phyloP scores from a whole-genome alignment of 2,797 vertebrate species.

The Paramormyrops hopkinsi region DNA sequence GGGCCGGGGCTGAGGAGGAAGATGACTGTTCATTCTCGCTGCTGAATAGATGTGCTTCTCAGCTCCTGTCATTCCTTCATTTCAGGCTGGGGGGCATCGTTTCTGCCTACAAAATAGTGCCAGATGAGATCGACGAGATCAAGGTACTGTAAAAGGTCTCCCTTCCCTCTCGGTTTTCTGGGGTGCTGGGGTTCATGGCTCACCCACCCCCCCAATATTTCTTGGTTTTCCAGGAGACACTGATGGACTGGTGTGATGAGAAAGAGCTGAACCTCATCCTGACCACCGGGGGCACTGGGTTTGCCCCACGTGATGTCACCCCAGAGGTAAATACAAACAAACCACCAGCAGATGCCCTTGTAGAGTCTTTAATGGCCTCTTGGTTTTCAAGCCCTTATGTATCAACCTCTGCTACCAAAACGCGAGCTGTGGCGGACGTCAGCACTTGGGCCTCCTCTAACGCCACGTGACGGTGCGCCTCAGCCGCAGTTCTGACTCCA shows the following conservation, averaged over 20 bases:
- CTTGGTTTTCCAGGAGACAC: constrained; percentile 75
- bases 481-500: neutral
- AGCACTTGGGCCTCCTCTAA: neutral
- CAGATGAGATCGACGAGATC: constrained; percentile 97
- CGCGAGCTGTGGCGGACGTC: neutral
- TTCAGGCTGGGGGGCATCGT: constrained; percentile 93
- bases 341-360: constrained; percentile 39
- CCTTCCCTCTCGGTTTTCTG: neutral
- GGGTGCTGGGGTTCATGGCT: neutral
- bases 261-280: constrained; percentile 98
- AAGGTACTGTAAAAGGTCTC: constrained; percentile 77
- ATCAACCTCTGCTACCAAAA: neutral
- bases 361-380: constrained; percentile 31
- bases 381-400: neutral
- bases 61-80: constrained; percentile 31
- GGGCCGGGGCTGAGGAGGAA: neutral
- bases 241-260: constrained; percentile 98
- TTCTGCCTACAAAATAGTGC: constrained; percentile 96
- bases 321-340: constrained; percentile 73
- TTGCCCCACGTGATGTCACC: constrained; percentile 95
- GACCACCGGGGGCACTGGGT: constrained; percentile 96
- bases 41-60: neutral
- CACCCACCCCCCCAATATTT: neutral
- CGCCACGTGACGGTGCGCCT: neutral
- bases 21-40: neutral